A percentile compares a stretch with the other conserved stretches of the same genome.
phyloP scores from a whole-genome alignment of 2,888 invertebrate species.

The Cryptus viduatorius region DNA sequence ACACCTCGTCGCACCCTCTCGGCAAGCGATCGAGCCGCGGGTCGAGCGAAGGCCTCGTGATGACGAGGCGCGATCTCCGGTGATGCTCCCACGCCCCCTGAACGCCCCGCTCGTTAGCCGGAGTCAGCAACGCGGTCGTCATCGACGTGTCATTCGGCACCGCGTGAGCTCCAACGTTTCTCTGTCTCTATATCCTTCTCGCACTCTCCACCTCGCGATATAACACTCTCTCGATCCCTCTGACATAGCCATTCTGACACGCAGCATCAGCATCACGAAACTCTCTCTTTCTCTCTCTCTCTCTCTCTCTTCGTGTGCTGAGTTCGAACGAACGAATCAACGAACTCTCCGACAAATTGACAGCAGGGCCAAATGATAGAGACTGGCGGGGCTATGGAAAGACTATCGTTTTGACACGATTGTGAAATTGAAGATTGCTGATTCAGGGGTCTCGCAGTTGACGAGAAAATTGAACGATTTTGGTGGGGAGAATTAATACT shows the following conservation, averaged over 20 bases:
- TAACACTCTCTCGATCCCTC: conserved; percentile 44
- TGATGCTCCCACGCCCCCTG: conserved; percentile 81
- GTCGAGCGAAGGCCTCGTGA: conserved; percentile 74
- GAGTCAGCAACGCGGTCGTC: conserved; percentile 85
- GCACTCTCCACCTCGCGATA: conserved; percentile 58
- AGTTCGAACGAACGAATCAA: conserved; percentile 72
- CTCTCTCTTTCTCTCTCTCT: conserved; percentile 8
- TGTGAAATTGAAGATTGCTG: conserved; percentile 51
- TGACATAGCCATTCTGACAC: conserved; percentile 63
- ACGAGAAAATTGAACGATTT: conserved; percentile 31
- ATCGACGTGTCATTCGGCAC: conserved; percentile 84
- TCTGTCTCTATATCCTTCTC: conserved; percentile 71
- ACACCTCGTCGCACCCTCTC: conserved; percentile 58
- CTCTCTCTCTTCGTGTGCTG: conserved; percentile 24
- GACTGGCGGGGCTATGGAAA: conserved; percentile 39
- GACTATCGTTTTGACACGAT: conserved; percentile 67
- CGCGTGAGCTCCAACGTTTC: conserved; percentile 73
- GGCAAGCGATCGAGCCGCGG: conserved; percentile 32
- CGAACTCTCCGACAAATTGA: conserved; percentile 79
- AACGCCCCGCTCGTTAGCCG: conserved; percentile 84
- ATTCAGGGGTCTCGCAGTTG: neutral
- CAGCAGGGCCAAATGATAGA: conserved; percentile 71
- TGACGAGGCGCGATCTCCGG: conserved; percentile 84
- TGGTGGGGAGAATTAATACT: neutral
- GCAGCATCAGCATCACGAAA: conserved; percentile 45